Base-by-base conservation (phyloP, 2,888 invertebrate species). In the Rhagonycha fulva region DNA sequence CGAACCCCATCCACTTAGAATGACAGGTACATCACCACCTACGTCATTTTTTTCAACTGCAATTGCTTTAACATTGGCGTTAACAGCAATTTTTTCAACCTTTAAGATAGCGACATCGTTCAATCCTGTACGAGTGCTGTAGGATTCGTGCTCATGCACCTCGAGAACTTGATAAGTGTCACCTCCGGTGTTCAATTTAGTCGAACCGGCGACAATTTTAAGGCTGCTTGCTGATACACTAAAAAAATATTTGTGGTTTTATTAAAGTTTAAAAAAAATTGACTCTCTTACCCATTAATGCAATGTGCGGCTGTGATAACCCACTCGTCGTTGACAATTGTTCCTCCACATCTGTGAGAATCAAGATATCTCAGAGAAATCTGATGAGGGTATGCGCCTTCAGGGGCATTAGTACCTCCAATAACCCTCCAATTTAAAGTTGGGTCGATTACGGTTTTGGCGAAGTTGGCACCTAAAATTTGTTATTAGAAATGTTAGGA, bases 331-430 rank as follows among this genome's bases (percentile, higher is more conserved):
- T 69, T 5, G 19, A 66, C 28, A 60, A 72, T 72, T 0, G 67
- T 67, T 19, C 72, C 72, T 24, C 72, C 72, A 11, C 72, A 72
- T 83, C 91, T 91, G 81, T 92, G 92, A 81, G 89, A 88, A 7
- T 88, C 86, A 0, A 88, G 89, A 81, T 86, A 87, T 7, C 91
- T 83, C 1, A 91, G 81, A 0, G 91, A 91, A 0, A 90, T 90
- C 80, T 86, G 87, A 82, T 91, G 90, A 0, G 91, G 90, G 4
- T 87, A 88, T 0, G 89, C 89, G 0, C 90, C 91, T 63, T 88
- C 88, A 0, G 86, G 82, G 0, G 91, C 91, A 74, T 89, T 89
- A 0, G 86, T 86, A 0, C 91, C 91, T 0, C 91, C 91, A 1
- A 90, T 90, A 30, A 71, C 47, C 10, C 71, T 70, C 70, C 70